These are phyloP conservation scores for Drosophila prosaltans DNA, from an alignment of 1,140 invertebrate genomes.

Conservation along the genomic window DNA sequence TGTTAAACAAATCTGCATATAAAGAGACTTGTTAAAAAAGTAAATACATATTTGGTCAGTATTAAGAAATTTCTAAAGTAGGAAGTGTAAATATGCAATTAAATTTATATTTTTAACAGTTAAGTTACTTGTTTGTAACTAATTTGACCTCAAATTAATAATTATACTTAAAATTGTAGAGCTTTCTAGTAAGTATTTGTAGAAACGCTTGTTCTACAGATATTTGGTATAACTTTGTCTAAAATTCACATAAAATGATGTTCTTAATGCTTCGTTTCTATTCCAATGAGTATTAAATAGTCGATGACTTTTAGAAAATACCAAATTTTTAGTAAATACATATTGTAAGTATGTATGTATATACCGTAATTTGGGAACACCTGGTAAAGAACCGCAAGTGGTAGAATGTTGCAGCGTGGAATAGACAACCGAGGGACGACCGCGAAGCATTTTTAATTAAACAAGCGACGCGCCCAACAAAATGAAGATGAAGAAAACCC, in stretches of 20 bases:
- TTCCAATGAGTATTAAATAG: neutral
- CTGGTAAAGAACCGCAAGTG: slow-evolving; percentile 14
- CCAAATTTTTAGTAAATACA: neutral
- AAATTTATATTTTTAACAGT: no score
- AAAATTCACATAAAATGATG: no score
- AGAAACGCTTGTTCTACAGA: no score
- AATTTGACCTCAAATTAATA: no score
- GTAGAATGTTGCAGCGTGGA: slow-evolving; percentile 20
- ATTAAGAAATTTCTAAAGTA: no score
- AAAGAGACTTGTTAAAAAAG: neutral
- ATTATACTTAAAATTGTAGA: no score
- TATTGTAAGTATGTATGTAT: neutral
- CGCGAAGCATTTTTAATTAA: slow-evolving; percentile 76
- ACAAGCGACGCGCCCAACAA: slow-evolving; percentile 30
- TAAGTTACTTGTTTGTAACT: no score
- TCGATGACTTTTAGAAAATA: neutral
- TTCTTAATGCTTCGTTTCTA: neutral
- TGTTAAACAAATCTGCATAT: neutral
- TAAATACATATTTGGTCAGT: neutral
- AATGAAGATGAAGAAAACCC: slow-evolving; percentile 22
- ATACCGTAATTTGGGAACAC: slow-evolving; percentile 14
- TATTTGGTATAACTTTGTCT: no score
- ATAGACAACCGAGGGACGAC: slow-evolving; percentile 28
- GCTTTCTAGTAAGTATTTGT: no score
- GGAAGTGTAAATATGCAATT: no score